Evolutionary conservation across 2,888 invertebrate species (phyloP).

Genomic region (Troglohyphantes excavatus): DNA sequence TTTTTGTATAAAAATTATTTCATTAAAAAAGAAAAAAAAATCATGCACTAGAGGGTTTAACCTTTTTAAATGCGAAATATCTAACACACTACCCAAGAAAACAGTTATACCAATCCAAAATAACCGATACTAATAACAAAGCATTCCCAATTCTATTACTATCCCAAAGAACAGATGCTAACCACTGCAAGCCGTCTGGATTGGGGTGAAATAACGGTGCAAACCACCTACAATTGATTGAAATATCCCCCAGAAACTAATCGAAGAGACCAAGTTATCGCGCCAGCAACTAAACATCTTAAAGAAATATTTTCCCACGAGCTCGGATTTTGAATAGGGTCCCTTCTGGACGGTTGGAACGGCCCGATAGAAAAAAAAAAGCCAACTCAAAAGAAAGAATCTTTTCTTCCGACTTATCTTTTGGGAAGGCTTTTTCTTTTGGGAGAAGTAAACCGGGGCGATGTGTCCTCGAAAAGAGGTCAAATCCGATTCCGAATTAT

Average conservation of each 20-base stretch:
- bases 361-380: not conserved
- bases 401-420: constrained; percentile 3
- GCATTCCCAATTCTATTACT: too few species aligned
- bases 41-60: too few species aligned
- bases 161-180: too few species aligned
- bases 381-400: not conserved
- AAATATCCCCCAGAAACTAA: not conserved
- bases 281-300: not conserved
- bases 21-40: too few species aligned
- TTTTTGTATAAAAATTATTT: too few species aligned
- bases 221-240: too few species aligned
- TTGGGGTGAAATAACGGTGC: not conserved
- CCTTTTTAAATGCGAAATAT: too few species aligned
- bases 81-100: too few species aligned
- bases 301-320: not conserved
- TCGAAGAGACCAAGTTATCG: not conserved
- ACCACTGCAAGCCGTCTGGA: too few species aligned
- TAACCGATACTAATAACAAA: too few species aligned
- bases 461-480: not conserved
- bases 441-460: not conserved
- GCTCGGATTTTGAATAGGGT: not conserved
- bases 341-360: not conserved
- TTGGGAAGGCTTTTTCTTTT: not conserved
- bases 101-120: too few species aligned
- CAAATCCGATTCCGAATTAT: constrained; percentile 4